Base-by-base conservation (phyloP, 2,888 invertebrate species). In the Eilema depressum region DNA sequence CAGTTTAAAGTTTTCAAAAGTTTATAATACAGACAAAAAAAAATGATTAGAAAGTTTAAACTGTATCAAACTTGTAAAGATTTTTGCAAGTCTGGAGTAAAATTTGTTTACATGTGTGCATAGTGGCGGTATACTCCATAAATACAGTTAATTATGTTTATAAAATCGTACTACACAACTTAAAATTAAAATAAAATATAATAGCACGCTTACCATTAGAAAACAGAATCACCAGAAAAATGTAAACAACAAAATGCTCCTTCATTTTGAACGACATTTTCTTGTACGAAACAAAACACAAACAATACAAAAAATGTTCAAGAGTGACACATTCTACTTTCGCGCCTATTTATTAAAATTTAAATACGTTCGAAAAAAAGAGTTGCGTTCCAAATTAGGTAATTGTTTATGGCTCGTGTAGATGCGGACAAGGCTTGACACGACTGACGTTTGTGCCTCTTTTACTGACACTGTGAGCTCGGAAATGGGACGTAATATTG, bases 391-490 rank as follows among this genome's bases (percentile, higher is more conserved):
- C 78, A 81, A 84, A 85, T 82, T 77, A 78, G 78, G 79, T 80
- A 77, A 83, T 87, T 87, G 85, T 86, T 83, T 85, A 86, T 85
- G 84, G 82, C 83, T 85, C 83, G 79, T 85, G 82, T 64, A 78
- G 74, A 78, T 77, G 78, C 84, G 85, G 82, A 82, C 83, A 85
- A 82, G 79, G 83, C 83, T 83, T 84, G 79, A 84, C 82, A 75
- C 86, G 84, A 86, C 85, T 87, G 84, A 86, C 83, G 86, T 86
- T 87, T 85, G 85, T 84, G 85, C 85, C 86, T 85, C 84, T 84
- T 81, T 85, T 82, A 82, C 86, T 85, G 87, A 86, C 86, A 89
- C 87, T 86, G 83, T 75, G 80, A 83, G 86, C 81, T 85, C 82
- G 82, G 84, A 88, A 88, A 88, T 86, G 88, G 85, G 82, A 85